Evolutionary conservation across 2,113 vertebrate species (phyloP), one percentile per base, ranked within the genome.

Genomic region (Malaclemys terrapin): DNA sequence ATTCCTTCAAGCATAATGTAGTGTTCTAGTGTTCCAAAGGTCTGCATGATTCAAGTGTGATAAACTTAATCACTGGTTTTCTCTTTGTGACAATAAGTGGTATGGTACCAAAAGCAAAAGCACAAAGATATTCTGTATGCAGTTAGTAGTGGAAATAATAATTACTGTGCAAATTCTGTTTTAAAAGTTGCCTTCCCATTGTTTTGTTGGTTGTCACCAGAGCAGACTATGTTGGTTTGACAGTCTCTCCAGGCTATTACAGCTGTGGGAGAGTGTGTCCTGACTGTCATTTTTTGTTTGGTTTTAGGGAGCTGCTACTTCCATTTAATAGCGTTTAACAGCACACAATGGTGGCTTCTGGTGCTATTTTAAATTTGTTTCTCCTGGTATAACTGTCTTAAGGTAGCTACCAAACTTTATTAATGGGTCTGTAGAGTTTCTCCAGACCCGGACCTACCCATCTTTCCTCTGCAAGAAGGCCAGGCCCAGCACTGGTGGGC

Each of bases 51-150:
- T 96, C 94, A 91, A 86, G 90, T 93, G 87, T 88, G 95, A 91
- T 95, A 80, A 82, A 47, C 45, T 95, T 97, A 94, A 94, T 94
- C 90, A 50, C 90, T 94, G 94, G 85, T 94, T 97, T 96, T 95
- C 89, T 96, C 89, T 90, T 92, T 93, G 89, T 92, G 90, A 95
- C 96, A 96, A 95, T 96, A 94, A 95, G 88, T 95, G 92, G 92
- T 94, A 83, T 81, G 93, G 94, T 95, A 96, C 95, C 93, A 97
- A 95, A 96, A 92, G 91, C 93, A 91, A 5, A 19, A 22, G 53
- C 35, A 38, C 35, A 53, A 83, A 88, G 90, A 89, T 88, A 93
- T 96, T 75, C 95, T 94, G 93, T 88, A 82, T 95, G 83, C 80
- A 97, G 96, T 93, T 88, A 90, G 76, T 80, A 88, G 91, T 95